Evolutionary conservation across 2,113 vertebrate species (phyloP).

Genomic region (Cathartes aura): DNA sequence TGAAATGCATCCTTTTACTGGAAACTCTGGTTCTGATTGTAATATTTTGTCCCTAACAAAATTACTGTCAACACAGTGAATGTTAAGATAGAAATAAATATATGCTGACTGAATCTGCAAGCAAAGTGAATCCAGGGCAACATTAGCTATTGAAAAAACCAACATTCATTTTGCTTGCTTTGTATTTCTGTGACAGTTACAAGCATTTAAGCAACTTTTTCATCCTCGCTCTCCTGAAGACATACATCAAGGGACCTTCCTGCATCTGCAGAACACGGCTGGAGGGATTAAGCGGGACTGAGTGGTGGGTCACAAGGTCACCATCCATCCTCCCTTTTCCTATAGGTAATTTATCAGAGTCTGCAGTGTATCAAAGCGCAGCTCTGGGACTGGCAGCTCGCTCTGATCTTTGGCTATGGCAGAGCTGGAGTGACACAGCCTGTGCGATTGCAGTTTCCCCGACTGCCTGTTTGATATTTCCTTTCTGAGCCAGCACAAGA

Average conservation of each 20-base stretch:
- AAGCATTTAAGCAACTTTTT: background rate
- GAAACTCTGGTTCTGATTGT: background rate
- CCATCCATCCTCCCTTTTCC: background rate
- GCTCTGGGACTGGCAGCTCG: background rate
- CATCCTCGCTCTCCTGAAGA: background rate
- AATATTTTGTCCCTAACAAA: slow-evolving; percentile 9
- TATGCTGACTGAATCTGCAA: background rate
- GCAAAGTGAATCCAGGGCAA: background rate
- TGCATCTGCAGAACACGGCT: background rate
- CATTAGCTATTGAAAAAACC: background rate
- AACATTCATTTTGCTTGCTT: background rate
- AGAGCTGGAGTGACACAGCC: background rate
- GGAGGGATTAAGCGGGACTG: background rate
- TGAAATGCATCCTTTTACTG: background rate
- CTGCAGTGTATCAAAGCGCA: background rate
- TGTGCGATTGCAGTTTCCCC: background rate
- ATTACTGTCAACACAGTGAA: slow-evolving; percentile 16
- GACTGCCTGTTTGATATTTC: background rate
- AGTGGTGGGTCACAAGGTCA: background rate
- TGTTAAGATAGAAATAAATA: background rate
- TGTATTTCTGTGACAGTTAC: slow-evolving; percentile 31
- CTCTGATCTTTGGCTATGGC: background rate
- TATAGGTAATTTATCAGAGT: background rate
- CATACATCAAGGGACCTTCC: background rate
- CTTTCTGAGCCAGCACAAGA: background rate